Percentiles rank a stretch among this genome's conserved stretches.
These are phyloP conservation scores for Coranthus polyacanthus DNA, from an alignment of 2,797 vertebrate genomes.

Conservation along the genomic window DNA sequence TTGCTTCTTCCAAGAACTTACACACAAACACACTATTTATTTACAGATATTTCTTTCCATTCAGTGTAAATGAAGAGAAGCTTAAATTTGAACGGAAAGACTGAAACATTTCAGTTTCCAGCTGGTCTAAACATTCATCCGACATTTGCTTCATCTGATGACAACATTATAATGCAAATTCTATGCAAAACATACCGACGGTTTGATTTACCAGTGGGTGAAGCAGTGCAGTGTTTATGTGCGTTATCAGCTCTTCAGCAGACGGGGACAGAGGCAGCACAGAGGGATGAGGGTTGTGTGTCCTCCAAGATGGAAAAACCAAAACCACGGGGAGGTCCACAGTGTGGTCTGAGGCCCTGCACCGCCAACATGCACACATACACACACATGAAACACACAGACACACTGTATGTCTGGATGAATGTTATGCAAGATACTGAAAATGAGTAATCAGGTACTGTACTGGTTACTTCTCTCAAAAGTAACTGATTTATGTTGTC, in stretches of 20 bases:
- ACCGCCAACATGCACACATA: neutral
- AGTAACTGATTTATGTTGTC: too few species aligned
- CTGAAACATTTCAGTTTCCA: neutral
- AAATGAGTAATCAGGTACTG: too few species aligned
- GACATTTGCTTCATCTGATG: neutral
- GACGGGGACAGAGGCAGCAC: conserved; percentile 66
- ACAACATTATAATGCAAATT: neutral
- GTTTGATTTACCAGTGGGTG: conserved; percentile 88
- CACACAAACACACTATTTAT: neutral
- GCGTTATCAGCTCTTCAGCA: conserved; percentile 74
- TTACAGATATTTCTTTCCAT: neutral
- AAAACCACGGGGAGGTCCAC: conserved; percentile 87
- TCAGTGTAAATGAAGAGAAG: neutral
- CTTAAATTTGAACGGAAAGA: neutral
- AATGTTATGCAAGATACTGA: neutral
- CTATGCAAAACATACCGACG: neutral
- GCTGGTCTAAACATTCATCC: neutral
- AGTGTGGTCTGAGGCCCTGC: conserved; percentile 84
- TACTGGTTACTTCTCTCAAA: too few species aligned
- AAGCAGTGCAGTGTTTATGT: conserved; percentile 79
- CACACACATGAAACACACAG: conserved; percentile 10
- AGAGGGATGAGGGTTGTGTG: conserved; percentile 61
- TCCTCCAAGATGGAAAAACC: conserved; percentile 79
- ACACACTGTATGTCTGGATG: too few species aligned
- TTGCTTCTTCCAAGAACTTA: conserved; percentile 9